phyloP scores from a whole-genome alignment of 2,797 vertebrate species.

The Stomatorhinus walkeri region DNA sequence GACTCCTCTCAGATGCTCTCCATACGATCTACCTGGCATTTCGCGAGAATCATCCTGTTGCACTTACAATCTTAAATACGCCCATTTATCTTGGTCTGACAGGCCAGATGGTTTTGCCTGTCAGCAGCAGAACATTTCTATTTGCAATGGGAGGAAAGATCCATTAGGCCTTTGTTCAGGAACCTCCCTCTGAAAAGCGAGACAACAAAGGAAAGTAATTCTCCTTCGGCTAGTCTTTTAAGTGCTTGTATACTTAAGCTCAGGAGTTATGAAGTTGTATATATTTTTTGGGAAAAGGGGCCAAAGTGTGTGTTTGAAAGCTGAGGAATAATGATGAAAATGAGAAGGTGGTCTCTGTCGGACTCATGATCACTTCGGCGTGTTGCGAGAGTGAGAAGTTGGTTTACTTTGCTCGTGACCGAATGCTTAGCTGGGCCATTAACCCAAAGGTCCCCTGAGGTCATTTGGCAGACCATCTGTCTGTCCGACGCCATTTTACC shows the following conservation, averaged over 20 bases:
- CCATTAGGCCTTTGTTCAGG: slow-evolving; percentile 26
- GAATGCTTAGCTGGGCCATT: slow-evolving; percentile 34
- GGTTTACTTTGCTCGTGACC: neutral
- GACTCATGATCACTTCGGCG: neutral
- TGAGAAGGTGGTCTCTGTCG: neutral
- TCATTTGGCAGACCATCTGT: neutral
- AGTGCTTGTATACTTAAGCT: neutral
- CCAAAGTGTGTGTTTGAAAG: slow-evolving; percentile 21
- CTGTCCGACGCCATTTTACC: neutral
- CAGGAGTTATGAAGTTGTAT: slow-evolving; percentile 35
- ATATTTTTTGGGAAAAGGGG: slow-evolving; percentile 40
- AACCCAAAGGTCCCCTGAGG: slow-evolving; percentile 22
- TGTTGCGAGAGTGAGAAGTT: neutral
- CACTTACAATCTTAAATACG: neutral
- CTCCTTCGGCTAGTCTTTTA: slow-evolving; percentile 41
- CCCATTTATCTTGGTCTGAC: neutral
- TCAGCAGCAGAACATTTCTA: neutral
- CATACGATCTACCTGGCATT: slow-evolving; percentile 8
- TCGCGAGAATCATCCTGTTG: neutral
- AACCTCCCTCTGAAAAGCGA: slow-evolving; percentile 20
- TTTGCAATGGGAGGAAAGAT: neutral
- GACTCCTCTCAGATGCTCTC: neutral
- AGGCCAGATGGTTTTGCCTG: neutral
- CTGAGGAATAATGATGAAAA: neutral
- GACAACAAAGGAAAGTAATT: slow-evolving; percentile 38